Evolutionary conservation across 2,113 vertebrate species (phyloP), one percentile per base, ranked within the genome.

Genomic region (Oreocharis arfaki): DNA sequence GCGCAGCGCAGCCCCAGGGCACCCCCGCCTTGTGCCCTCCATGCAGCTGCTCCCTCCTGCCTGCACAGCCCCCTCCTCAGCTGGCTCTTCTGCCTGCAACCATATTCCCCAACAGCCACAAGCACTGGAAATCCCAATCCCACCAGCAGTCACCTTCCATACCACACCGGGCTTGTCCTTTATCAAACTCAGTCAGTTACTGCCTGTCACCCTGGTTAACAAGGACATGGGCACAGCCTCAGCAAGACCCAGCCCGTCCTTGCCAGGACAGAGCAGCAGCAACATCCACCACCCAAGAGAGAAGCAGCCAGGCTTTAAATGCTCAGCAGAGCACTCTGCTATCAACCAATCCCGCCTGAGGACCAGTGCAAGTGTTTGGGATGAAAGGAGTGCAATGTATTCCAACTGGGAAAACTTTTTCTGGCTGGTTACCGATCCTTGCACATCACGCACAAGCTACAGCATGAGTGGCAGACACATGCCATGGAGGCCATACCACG

Each of bases 211-310:
- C 11, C 17, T 4, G 9, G 8, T 52, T 79, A 68, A 33, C 15
- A 74, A 69, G n/a, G 41, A 9, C 32, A 16, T 0, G 7, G 9
- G 26, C 37, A 73, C 17, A 81, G 26, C 13, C 21, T 47, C 52
- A 56, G n/a, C 39, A 87, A 79, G 39, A 41, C 16, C 26, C 53
- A 39, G 30, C 37, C 57, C 49, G 22, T 18, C 27, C 23, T 11
- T 21, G 1, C 9, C 18, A 53, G 7, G 20, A 53, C 70, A 76
- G 18, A 61, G 37, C 35, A 67, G 3, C 13, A 68, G 9, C 65
- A 8, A 19, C 15, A 32, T 4, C 6, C 7, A 0, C 9, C 13
- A 68, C 4, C 17, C 14, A 41, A 3, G 3, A 32, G 3, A 26
- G 3, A 81, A 4, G 7, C 33, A 84, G 14, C 4, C 44, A 41